A percentile compares a stretch with the other conserved stretches of the same genome.
Evolutionary conservation across 2,888 invertebrate species (phyloP).

Genomic region (Patella ulyssiponensis): DNA sequence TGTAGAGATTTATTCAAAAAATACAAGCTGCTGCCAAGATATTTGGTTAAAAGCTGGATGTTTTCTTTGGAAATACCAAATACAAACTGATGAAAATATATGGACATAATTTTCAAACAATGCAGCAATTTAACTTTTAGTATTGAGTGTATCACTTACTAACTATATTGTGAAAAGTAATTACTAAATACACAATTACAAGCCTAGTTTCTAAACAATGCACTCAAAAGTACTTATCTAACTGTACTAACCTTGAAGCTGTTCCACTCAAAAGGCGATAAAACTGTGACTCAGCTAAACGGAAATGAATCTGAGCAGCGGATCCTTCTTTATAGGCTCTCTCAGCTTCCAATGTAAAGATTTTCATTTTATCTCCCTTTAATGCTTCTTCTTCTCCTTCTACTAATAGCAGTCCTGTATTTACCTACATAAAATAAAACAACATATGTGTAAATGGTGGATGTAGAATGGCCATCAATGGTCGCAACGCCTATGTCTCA

Average conservation of each 20-base stretch:
- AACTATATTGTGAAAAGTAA: too few relatives aligned
- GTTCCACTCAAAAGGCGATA: constrained; percentile 56
- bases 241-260: constrained; percentile 1
- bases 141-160: too few relatives aligned
- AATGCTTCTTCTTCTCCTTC: constrained; percentile 64
- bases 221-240: neutral
- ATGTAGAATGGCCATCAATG: neutral
- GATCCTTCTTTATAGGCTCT: constrained; percentile 63
- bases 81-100: neutral
- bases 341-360: constrained; percentile 59
- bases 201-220: too few relatives aligned
- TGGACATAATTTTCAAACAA: neutral
- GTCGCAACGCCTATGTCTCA: too few relatives aligned
- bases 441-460: neutral
- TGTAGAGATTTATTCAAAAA: too few relatives aligned
- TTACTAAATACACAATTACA: too few relatives aligned
- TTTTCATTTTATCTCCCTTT: constrained; percentile 49
- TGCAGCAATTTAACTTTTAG: too few relatives aligned
- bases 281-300: constrained; percentile 68
- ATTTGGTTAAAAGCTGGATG: neutral
- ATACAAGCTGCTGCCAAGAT: neutral
- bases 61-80: neutral
- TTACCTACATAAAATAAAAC: constrained; percentile 50
- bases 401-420: constrained; percentile 54
- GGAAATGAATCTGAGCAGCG: constrained; percentile 62